phyloP scores from a whole-genome alignment of 2,113 vertebrate species.

The Calidris pygmaea region DNA sequence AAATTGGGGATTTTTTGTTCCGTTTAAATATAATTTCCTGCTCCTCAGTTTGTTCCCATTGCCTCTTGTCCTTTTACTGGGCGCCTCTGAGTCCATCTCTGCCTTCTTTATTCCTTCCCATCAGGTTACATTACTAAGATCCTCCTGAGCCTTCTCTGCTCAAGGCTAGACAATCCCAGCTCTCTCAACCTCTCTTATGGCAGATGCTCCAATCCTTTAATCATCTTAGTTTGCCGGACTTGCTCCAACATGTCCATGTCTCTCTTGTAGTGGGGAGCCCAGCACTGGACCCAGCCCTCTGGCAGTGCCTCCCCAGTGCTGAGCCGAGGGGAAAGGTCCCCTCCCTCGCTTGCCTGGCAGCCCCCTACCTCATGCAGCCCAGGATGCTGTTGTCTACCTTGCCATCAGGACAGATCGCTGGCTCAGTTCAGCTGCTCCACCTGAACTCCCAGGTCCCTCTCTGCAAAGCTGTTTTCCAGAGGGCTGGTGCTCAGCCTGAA shows the following conservation, averaged over 20 bases:
- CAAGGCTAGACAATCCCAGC: neutral
- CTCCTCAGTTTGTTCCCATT: neutral
- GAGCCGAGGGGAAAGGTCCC: neutral
- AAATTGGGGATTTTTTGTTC: neutral
- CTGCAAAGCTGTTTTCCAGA: neutral
- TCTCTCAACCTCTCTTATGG: neutral
- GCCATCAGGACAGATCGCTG: neutral
- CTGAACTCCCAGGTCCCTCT: neutral
- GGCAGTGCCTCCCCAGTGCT: neutral
- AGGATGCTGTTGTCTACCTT: neutral
- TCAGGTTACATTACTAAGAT: neutral
- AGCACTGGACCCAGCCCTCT: neutral
- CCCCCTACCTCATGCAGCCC: neutral
- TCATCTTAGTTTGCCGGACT: neutral
- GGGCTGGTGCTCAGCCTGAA: neutral
- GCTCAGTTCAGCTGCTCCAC: neutral
- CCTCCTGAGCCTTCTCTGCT: neutral
- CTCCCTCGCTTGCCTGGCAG: rapidly evolving
- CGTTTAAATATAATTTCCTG: neutral
- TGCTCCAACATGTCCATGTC: neutral
- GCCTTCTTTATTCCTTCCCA: neutral
- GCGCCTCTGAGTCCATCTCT: neutral
- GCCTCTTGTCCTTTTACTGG: neutral
- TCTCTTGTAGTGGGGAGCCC: neutral
- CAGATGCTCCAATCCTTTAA: neutral